phyloP scores from a whole-genome alignment of 2,113 vertebrate species.

The Oplegnathus fasciatus region DNA sequence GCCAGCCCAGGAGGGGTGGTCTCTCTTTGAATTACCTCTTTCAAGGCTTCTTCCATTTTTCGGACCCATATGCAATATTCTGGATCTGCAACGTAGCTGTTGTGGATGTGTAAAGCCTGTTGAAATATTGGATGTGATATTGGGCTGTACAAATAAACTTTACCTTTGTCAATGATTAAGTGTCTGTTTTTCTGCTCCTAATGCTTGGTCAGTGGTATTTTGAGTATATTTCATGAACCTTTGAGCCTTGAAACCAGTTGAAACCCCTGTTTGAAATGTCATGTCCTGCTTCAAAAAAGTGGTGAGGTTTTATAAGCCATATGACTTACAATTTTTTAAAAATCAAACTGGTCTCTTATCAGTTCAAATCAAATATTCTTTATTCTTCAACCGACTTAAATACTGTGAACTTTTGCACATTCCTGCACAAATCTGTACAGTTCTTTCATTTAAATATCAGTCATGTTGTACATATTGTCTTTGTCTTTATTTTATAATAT shows the following conservation, averaged over 20 bases:
- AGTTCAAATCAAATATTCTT: too few species aligned
- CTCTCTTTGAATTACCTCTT: not conserved
- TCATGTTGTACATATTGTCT: too few species aligned
- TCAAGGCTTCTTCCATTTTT: not conserved
- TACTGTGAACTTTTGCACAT: too few species aligned
- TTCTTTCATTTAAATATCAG: too few species aligned
- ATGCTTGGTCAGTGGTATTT: not conserved
- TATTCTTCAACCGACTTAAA: too few species aligned
- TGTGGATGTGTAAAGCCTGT: not conserved
- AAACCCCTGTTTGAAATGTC: not conserved
- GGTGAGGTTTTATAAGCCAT: too few species aligned
- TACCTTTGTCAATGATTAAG: not conserved
- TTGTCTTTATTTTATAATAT: too few species aligned
- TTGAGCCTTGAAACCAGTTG: not conserved
- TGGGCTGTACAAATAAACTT: not conserved
- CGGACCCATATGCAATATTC: not conserved
- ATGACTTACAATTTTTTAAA: not conserved
- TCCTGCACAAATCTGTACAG: too few species aligned
- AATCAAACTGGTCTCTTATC: not conserved
- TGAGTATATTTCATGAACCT: not conserved
- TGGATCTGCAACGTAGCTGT: not conserved
- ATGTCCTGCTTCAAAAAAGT: too few species aligned
- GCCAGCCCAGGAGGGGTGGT: not conserved
- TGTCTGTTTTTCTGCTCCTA: not conserved
- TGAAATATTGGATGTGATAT: not conserved